Evolutionary conservation across 2,797 vertebrate species (phyloP).

Genomic region (Intellagama lesueurii): DNA sequence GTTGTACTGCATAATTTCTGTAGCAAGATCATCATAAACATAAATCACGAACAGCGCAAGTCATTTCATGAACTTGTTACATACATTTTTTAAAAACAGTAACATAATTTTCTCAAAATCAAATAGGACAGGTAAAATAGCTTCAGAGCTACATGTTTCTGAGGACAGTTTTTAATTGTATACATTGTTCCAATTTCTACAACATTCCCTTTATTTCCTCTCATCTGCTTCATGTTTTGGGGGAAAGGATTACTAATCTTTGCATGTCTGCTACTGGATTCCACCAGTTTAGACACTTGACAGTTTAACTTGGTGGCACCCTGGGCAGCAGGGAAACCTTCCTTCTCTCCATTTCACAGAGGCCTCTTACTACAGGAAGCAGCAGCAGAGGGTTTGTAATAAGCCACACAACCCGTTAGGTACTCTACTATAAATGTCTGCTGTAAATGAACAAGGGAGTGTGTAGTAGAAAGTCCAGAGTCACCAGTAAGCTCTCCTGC

Average conservation of each 20-base stretch:
- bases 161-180: neutral
- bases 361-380: neutral
- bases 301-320: neutral
- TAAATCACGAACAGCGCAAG: neutral
- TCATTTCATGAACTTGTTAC: slow-evolving; percentile 1
- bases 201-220: neutral
- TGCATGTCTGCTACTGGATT: neutral
- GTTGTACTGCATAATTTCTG: neutral
- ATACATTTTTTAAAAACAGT: neutral
- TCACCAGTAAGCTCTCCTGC: neutral
- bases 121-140: neutral
- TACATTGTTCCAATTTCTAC: neutral
- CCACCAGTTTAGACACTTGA: too few relatives aligned
- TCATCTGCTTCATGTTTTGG: neutral
- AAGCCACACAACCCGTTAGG: too few relatives aligned
- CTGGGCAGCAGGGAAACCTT: neutral
- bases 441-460: neutral
- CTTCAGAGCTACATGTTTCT: neutral
- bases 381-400: neutral
- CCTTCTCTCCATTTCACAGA: neutral
- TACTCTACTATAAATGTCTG: too few relatives aligned
- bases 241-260: neutral
- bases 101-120: neutral
- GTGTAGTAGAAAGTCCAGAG: neutral
- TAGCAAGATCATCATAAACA: neutral